These are phyloP conservation scores for Cosmorhoe ocellata DNA, from an alignment of 2,888 invertebrate genomes.

Conservation along the genomic window DNA sequence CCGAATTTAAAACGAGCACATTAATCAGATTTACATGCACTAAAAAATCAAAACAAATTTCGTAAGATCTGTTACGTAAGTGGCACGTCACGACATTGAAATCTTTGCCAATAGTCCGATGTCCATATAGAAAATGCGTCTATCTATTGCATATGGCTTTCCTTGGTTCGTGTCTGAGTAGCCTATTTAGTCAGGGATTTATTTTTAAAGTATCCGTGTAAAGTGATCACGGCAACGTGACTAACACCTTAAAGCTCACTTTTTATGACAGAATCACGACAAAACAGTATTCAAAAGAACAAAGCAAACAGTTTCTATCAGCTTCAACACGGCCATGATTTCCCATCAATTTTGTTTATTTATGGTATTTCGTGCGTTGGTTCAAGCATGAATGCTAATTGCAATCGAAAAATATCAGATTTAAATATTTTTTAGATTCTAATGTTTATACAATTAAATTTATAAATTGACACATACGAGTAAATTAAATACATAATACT, in stretches of 20 bases:
- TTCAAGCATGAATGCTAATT: too few species aligned
- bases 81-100: slow-evolving; percentile 45
- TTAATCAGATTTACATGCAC: slow-evolving; percentile 15
- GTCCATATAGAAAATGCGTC: background rate
- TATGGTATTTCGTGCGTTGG: background rate
- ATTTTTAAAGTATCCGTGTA: too few species aligned
- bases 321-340: slow-evolving; percentile 1
- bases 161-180: too few species aligned
- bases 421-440: too few species aligned
- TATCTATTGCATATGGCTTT: background rate
- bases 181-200: background rate
- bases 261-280: slow-evolving; percentile 18
- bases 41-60: slow-evolving; percentile 30
- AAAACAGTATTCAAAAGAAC: slow-evolving; percentile 1
- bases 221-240: background rate
- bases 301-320: slow-evolving; percentile 2
- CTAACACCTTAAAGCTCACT: slow-evolving; percentile 7
- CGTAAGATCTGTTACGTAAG: slow-evolving; percentile 32
- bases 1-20: slow-evolving; percentile 7
- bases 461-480: too few species aligned
- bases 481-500: too few species aligned
- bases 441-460: too few species aligned
- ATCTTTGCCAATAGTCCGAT: slow-evolving; percentile 41
- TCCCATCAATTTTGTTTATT: background rate
- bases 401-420: too few species aligned